A percentile compares a stretch with the other conserved stretches of the same genome.
Evolutionary conservation across 2,797 vertebrate genomes (phyloP).

Genomic region (Onychomys torridus): DNA sequence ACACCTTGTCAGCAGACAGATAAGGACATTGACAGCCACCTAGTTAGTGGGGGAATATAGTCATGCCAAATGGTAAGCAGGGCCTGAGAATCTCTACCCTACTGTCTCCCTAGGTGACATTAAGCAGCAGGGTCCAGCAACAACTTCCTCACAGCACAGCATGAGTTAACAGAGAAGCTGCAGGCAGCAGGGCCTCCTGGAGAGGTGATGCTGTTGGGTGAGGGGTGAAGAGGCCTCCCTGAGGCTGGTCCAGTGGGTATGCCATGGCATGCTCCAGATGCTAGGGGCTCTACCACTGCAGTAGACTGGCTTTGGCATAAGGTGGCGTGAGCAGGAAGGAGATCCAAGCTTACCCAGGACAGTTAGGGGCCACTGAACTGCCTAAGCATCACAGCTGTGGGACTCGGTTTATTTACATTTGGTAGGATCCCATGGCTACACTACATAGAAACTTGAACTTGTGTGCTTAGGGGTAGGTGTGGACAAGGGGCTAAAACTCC

Average conservation of each 20-base stretch:
- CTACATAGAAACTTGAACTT: neutral
- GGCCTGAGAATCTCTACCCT: neutral
- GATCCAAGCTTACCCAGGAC: too few relatives aligned
- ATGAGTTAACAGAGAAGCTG: neutral
- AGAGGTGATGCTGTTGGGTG: neutral
- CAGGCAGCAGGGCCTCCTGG: neutral
- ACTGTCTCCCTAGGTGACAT: neutral
- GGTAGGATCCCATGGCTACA: neutral
- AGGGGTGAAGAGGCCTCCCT: neutral
- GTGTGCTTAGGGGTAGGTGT: neutral
- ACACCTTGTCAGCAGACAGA: too few relatives aligned
- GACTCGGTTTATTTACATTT: too few relatives aligned
- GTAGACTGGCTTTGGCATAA: accelerated
- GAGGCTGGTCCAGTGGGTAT: neutral
- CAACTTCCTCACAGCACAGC: neutral
- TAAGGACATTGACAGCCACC: neutral
- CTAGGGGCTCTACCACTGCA: neutral
- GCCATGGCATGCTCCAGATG: neutral
- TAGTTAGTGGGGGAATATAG: neutral
- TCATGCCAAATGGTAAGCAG: neutral
- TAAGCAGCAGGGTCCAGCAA: neutral
- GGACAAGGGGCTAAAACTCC: too few relatives aligned
- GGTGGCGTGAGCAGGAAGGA: accelerated
- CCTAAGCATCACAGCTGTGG: accelerated
- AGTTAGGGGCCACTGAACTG: accelerated